These are phyloP conservation scores for Myocastor coypus DNA, from an alignment of 2,113 vertebrate species.

Conservation along the genomic window DNA sequence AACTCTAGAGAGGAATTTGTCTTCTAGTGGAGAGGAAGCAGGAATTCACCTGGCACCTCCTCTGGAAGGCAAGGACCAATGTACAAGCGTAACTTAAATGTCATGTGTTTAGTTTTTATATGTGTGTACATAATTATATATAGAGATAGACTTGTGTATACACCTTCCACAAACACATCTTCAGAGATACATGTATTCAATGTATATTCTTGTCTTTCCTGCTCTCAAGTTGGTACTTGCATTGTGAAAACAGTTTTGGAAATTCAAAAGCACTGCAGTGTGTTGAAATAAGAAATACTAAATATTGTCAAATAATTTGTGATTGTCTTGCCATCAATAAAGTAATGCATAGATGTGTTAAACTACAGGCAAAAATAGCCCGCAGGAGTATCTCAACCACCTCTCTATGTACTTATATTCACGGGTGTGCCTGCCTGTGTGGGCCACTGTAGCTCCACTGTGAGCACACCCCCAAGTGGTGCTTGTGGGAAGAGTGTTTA, in stretches of 20 bases:
- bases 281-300: constrained; percentile 82
- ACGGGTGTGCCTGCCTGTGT: constrained; percentile 62
- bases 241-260: constrained; percentile 82
- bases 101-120: constrained; percentile 83
- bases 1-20: constrained; percentile 48
- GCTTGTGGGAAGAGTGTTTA: constrained; percentile 67
- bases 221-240: constrained; percentile 78
- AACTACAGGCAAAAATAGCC: constrained; percentile 73
- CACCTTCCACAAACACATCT: constrained; percentile 74
- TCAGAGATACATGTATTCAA: constrained; percentile 69
- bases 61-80: constrained; percentile 69
- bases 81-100: constrained; percentile 53
- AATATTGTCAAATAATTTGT: constrained; percentile 84
- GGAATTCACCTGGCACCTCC: constrained; percentile 37
- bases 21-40: constrained; percentile 63
- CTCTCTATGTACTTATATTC: constrained; percentile 63
- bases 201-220: constrained; percentile 79
- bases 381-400: constrained; percentile 58
- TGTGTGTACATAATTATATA: constrained; percentile 86
- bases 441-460: constrained; percentile 38
- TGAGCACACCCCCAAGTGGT: constrained; percentile 67
- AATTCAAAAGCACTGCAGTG: constrained; percentile 81
- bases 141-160: constrained; percentile 81
- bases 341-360: constrained; percentile 81
- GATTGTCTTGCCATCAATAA: constrained; percentile 86